These are phyloP conservation scores for Colaptes auratus DNA, from an alignment of 2,113 vertebrate species.

Conservation along the genomic window DNA sequence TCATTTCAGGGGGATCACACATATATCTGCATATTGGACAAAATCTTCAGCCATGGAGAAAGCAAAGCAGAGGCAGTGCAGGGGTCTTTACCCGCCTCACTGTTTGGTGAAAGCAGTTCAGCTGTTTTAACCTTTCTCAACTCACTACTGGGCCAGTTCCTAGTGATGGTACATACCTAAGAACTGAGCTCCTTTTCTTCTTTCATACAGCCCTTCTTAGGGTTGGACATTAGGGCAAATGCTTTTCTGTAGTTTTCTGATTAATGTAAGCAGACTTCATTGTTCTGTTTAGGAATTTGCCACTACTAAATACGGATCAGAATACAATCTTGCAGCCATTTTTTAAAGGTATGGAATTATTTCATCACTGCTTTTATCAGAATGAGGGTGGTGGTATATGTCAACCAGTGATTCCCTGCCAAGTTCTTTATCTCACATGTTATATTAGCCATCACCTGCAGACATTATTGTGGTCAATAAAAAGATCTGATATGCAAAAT, in stretches of 20 bases:
- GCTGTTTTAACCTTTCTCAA: neutral
- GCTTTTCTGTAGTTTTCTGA: neutral
- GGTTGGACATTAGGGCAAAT: neutral
- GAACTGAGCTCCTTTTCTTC: neutral
- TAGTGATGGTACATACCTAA: neutral
- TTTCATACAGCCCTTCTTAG: neutral
- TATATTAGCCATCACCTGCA: neutral
- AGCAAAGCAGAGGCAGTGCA: neutral
- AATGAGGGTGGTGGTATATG: neutral
- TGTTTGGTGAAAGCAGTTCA: neutral
- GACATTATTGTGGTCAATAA: neutral
- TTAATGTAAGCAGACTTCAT: neutral
- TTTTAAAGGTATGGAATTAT: neutral
- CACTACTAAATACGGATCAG: neutral
- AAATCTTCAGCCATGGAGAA: neutral
- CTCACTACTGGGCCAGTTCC: neutral
- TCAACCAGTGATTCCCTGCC: neutral
- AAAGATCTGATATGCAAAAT: neutral
- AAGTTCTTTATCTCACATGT: neutral
- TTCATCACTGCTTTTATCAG: neutral
- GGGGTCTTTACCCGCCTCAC: neutral
- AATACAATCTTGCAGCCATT: neutral
- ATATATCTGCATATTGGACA: rapidly evolving
- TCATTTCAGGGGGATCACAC: neutral
- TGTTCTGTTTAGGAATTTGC: neutral